phyloP scores from a whole-genome alignment of 2,797 vertebrate genomes.

The Diplodus sargus region DNA sequence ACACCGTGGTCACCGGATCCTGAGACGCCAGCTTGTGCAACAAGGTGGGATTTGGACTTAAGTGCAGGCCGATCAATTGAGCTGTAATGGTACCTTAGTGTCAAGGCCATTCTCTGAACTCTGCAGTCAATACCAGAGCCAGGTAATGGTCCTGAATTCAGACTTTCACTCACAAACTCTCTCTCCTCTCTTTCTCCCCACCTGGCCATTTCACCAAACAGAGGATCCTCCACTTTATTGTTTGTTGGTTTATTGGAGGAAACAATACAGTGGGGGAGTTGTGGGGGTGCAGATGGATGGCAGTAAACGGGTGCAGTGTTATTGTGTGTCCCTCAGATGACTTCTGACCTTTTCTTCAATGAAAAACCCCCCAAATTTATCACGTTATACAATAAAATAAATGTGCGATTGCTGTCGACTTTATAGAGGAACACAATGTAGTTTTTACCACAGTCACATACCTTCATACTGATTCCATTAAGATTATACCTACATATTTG shows the following conservation, averaged over 20 bases:
- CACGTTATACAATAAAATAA: not conserved
- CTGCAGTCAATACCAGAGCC: constrained; percentile 73
- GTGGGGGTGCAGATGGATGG: not conserved
- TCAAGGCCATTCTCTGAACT: constrained; percentile 74
- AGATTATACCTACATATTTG: not conserved
- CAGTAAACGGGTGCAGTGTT: constrained; percentile 30
- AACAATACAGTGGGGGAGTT: constrained; percentile 24
- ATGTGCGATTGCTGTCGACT: not conserved
- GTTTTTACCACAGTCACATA: not conserved
- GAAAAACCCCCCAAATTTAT: not conserved
- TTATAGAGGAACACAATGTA: not conserved
- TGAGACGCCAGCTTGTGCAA: constrained; percentile 74
- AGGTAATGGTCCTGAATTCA: constrained; percentile 75
- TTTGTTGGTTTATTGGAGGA: constrained; percentile 62
- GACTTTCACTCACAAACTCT: constrained; percentile 58
- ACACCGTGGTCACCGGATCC: constrained; percentile 75
- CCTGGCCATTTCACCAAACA: constrained; percentile 59
- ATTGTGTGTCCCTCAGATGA: constrained; percentile 26
- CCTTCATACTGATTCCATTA: constrained; percentile 2
- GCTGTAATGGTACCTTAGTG: constrained; percentile 83
- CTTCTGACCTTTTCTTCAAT: constrained; percentile 15
- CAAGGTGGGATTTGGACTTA: constrained; percentile 80
- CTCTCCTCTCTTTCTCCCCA: constrained; percentile 38
- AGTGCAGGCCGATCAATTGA: constrained; percentile 84
- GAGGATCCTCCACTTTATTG: constrained; percentile 58